Evolutionary conservation across 2,797 vertebrate genomes (phyloP), one percentile per base, ranked within the genome.

Genomic region (Australoheros facetus): DNA sequence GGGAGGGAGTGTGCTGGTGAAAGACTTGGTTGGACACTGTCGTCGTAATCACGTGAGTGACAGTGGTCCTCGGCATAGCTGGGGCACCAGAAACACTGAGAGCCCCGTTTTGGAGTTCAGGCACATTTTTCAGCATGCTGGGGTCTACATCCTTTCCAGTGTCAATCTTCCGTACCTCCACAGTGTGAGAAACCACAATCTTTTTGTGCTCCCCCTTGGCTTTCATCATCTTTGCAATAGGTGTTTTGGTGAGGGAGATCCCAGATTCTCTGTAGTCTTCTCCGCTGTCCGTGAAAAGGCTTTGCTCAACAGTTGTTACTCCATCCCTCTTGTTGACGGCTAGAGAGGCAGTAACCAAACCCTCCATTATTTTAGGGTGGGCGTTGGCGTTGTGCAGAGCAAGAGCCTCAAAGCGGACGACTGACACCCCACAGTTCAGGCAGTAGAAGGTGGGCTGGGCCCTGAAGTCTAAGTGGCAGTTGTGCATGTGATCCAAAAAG

Each of bases 191-290:
- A 75, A 96, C 94, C 57, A 95, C 94, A 73, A 99, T 97, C 94
- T 97, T 98, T 94, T 98, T 99, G 90, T 96, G 96, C 86, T 99
- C 98, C 0, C 96, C 93, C 94, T 97, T 99, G 89, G 95, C 95
- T 95, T 97, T 98, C 95, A 97, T 97, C 94, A 97, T 97, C 93
- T 97, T 99, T 96, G 98, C 97, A 81, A 99, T 98, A 17, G 98
- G 98, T 9, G 97, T 98, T 96, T 98, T 99, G 89, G 96, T 97
- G 81, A 98, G 96, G 84, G 97, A 96, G 90, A 99, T 97, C 82
- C 96, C 97, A 5, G 95, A 94, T 87, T 98, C 97, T 9, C 79
- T 90, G 70, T 88, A 94, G 84, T 97, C 95, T 19, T 96, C 92
- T 62, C 96, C 95, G 3, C 88, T 93, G 0, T 93, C 92, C 4